Percentiles rank a stretch among this genome's conserved stretches.
phyloP scores from a whole-genome alignment of 1,140 invertebrate species.

The Amphibalanus amphitrite region DNA sequence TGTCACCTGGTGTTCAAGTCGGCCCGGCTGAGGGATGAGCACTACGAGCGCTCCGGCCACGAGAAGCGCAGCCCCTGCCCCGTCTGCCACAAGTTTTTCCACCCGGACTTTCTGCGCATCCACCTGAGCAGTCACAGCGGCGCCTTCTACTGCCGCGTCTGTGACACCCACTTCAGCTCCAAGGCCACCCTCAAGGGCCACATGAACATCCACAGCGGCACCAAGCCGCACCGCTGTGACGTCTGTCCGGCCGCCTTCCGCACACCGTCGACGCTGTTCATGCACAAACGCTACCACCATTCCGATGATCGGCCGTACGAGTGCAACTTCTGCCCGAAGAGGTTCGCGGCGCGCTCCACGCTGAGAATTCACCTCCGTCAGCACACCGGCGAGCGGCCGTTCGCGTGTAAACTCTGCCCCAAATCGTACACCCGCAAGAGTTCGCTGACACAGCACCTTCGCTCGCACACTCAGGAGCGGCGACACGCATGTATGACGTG shows the following conservation, averaged over 20 bases:
- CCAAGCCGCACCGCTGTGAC: not conserved
- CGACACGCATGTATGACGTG: constrained; percentile 16
- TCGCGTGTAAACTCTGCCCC: constrained; percentile 22
- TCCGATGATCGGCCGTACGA: not conserved
- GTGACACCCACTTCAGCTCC: not conserved
- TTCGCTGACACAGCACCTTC: constrained; percentile 21
- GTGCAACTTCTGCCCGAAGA: not conserved
- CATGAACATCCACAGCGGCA: not conserved
- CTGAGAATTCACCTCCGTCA: constrained; percentile 18
- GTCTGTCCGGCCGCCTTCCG: not conserved
- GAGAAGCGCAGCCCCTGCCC: not conserved
- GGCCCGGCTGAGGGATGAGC: not conserved
- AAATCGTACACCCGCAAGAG: constrained; percentile 22
- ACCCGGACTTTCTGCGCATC: not conserved
- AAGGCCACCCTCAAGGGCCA: not conserved
- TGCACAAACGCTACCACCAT: not conserved
- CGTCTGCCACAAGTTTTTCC: not conserved
- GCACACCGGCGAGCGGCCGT: constrained; percentile 23
- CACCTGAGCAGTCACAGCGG: not conserved
- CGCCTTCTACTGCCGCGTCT: not conserved
- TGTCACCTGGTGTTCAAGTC: not conserved
- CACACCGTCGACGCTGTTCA: not conserved
- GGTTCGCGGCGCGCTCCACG: not conserved
- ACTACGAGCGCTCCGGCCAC: not conserved
- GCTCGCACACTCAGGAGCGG: constrained; percentile 26